Evolutionary conservation across 2,113 vertebrate genomes (phyloP).

Genomic region (Connochaetes taurinus): DNA sequence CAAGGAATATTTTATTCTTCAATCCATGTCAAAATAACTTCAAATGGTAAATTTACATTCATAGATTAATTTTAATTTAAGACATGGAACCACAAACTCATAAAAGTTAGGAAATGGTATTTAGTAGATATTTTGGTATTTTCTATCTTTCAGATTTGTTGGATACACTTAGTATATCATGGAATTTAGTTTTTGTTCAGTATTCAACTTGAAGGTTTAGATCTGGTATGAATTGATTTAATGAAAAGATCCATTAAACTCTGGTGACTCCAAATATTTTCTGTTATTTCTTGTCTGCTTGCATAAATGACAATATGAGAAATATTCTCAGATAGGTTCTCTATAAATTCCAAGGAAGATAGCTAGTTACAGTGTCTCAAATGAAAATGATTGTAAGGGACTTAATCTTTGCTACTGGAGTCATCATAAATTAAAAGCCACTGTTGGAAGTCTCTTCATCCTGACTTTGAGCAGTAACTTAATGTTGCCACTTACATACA

Average conservation of each 20-base stretch:
- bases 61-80: constrained; percentile 44
- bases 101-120: constrained; percentile 7
- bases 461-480: constrained; percentile 22
- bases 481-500: constrained; percentile 2
- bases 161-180: neutral
- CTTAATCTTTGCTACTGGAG: neutral
- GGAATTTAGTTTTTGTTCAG: constrained; percentile 10
- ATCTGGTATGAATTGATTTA: neutral
- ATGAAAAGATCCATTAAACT: constrained; percentile 34
- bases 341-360: constrained; percentile 13
- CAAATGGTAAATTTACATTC: constrained; percentile 41
- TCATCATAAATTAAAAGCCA: constrained; percentile 18
- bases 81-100: neutral
- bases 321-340: neutral
- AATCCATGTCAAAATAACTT: neutral
- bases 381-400: constrained; percentile 30
- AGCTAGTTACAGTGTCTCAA: constrained; percentile 1
- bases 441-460: neutral
- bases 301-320: neutral
- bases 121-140: constrained; percentile 19
- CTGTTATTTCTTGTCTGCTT: constrained; percentile 34
- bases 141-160: constrained; percentile 12
- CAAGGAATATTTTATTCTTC: constrained; percentile 29
- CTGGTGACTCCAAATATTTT: neutral
- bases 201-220: constrained; percentile 27